Percentiles rank a stretch among this genome's conserved stretches.
phyloP scores from a whole-genome alignment of 1,140 invertebrate species.

The Helicorthomorpha holstii region DNA sequence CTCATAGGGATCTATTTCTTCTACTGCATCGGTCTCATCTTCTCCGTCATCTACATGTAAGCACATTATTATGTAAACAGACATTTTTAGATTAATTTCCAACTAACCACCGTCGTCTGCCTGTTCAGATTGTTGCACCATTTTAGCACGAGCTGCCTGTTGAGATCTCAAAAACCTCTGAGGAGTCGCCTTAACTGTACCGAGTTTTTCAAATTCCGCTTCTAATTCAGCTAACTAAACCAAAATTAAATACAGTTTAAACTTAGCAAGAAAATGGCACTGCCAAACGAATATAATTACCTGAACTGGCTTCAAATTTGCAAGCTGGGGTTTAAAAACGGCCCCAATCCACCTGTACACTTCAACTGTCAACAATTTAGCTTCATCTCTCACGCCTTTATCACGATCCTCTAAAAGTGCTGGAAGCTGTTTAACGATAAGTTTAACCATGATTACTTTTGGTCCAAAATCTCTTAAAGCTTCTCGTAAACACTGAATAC shows the following conservation, averaged over 20 bases:
- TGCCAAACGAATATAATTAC: conserved; percentile 17
- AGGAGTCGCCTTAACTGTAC: conserved; percentile 47
- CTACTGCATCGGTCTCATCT: conserved; percentile 19
- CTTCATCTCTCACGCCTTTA: conserved; percentile 78
- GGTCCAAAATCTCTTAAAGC: conserved; percentile 75
- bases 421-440: conserved; percentile 70
- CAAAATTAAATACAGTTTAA: neutral
- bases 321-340: conserved; percentile 70
- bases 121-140: conserved; percentile 18
- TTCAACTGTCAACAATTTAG: conserved; percentile 72
- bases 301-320: conserved; percentile 67
- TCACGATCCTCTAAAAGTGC: conserved; percentile 75
- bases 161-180: conserved; percentile 72
- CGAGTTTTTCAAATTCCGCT: conserved; percentile 64
- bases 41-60: neutral
- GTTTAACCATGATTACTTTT: conserved; percentile 77
- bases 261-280: neutral
- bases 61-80: neutral
- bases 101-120: conserved; percentile 31
- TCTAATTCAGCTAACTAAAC: conserved; percentile 64
- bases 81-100: neutral
- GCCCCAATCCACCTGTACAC: conserved; percentile 82
- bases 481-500: conserved; percentile 52
- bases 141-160: conserved; percentile 52
- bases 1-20: conserved; percentile 78